phyloP scores from a whole-genome alignment of 2,113 vertebrate genomes.

The Rhipidura dahli region DNA sequence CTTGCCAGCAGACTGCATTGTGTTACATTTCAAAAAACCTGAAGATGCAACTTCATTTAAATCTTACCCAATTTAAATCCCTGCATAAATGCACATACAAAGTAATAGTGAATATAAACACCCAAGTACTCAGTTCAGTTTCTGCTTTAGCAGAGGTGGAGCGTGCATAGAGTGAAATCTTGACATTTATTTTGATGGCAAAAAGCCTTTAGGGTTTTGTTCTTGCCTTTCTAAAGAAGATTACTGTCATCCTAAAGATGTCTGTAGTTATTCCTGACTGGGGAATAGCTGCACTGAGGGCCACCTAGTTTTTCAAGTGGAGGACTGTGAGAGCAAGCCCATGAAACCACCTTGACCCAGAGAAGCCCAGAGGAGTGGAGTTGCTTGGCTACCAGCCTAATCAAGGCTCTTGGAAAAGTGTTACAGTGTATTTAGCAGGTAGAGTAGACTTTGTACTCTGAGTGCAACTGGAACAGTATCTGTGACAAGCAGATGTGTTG shows the following conservation, averaged over 20 bases:
- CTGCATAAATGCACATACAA: neutral
- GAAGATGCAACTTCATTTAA: neutral
- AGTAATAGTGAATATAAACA: neutral
- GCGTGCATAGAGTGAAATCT: neutral
- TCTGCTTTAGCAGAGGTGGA: neutral
- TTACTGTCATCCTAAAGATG: neutral
- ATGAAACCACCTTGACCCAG: neutral
- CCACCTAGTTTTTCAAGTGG: neutral
- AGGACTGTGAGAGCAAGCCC: neutral
- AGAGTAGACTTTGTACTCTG: neutral
- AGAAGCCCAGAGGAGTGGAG: neutral
- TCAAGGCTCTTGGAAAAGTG: neutral
- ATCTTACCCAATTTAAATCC: neutral
- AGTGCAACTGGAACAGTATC: neutral
- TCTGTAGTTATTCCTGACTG: neutral
- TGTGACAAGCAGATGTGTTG: neutral
- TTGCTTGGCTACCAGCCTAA: neutral
- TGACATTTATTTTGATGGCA: neutral
- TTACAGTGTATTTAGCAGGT: neutral
- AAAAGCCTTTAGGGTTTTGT: neutral
- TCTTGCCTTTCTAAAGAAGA: neutral
- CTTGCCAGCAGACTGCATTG: neutral
- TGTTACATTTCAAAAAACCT: neutral
- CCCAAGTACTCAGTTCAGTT: neutral
- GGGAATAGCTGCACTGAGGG: neutral